Evolutionary conservation across 2,888 invertebrate species (phyloP).

Genomic region (Scelioninae gen. 1): DNA sequence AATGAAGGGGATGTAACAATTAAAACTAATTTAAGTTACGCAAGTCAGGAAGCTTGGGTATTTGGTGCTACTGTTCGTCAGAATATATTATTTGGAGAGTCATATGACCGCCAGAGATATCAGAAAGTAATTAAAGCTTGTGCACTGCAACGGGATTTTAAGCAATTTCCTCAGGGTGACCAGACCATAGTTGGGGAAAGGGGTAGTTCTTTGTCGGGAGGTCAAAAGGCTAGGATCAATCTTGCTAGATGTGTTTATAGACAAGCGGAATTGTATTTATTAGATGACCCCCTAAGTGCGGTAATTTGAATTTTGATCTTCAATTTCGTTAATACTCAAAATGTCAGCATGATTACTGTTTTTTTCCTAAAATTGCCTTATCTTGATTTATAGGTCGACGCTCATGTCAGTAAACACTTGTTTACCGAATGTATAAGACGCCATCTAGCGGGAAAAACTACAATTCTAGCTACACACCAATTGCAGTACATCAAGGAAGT

Average conservation of each 20-base stretch:
- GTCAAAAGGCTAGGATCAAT: slow-evolving; percentile 91
- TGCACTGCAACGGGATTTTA: slow-evolving; percentile 84
- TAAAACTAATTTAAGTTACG: slow-evolving; percentile 89
- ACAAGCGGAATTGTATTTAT: slow-evolving; percentile 91
- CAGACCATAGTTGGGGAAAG: slow-evolving; percentile 90
- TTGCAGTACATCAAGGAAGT: slow-evolving; percentile 88
- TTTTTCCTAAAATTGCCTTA: no score
- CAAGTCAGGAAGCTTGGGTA: slow-evolving; percentile 94
- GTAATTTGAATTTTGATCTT: slow-evolving; percentile 79
- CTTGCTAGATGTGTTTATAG: slow-evolving; percentile 90
- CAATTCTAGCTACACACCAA: slow-evolving; percentile 92
- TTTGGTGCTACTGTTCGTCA: slow-evolving; percentile 92
- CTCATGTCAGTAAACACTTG: slow-evolving; percentile 90
- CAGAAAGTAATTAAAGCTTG: slow-evolving; percentile 84
- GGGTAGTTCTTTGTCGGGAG: slow-evolving; percentile 90
- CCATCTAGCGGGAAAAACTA: slow-evolving; percentile 89
- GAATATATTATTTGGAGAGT: slow-evolving; percentile 93
- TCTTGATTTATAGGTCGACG: slow-evolving; percentile 86
- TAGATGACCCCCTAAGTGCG: slow-evolving; percentile 93
- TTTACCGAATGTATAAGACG: slow-evolving; percentile 89
- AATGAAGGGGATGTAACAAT: slow-evolving; percentile 87
- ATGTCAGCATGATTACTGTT: no score
- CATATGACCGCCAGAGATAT: slow-evolving; percentile 87
- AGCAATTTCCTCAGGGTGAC: slow-evolving; percentile 89
- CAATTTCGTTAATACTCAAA: no score